These are phyloP conservation scores for Spinibarbus caldwelli DNA, from an alignment of 2,797 vertebrate genomes.

Conservation along the genomic window DNA sequence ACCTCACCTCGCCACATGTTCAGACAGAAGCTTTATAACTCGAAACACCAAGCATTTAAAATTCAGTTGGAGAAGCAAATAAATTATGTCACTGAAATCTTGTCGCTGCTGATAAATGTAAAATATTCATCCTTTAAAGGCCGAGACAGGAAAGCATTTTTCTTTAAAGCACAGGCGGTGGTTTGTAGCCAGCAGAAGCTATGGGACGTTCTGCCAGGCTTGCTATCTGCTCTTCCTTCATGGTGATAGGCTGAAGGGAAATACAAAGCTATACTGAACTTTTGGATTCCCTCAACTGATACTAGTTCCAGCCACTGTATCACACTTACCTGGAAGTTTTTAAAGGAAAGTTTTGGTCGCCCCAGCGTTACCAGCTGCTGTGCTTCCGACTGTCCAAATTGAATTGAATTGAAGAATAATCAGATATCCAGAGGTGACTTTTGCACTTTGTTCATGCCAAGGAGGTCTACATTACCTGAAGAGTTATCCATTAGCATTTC, in stretches of 20 bases:
- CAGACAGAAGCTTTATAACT: conserved; percentile 40
- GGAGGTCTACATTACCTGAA: neutral
- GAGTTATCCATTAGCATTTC: neutral
- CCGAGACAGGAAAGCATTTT: conserved; percentile 28
- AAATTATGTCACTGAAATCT: conserved; percentile 40
- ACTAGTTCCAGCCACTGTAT: neutral
- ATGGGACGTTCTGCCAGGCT: conserved; percentile 27
- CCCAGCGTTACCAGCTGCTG: neutral
- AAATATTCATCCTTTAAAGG: conserved; percentile 40
- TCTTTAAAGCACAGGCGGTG: conserved; percentile 37
- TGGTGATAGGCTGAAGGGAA: neutral
- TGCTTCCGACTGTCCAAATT: too few relatives aligned
- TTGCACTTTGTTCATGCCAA: neutral
- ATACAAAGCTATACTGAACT: conserved; percentile 20
- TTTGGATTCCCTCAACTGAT: conserved; percentile 37
- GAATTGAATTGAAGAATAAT: too few relatives aligned
- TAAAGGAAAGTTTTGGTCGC: neutral
- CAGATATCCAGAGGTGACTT: conserved; percentile 25
- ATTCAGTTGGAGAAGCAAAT: conserved; percentile 34
- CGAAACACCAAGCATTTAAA: conserved; percentile 15
- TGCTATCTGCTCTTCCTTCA: conserved; percentile 27
- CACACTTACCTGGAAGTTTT: conserved; percentile 13
- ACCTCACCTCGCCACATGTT: conserved; percentile 10
- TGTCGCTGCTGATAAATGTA: conserved; percentile 35
- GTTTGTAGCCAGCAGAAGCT: conserved; percentile 37